Conservation (phyloP, 2,797 vertebrate species). For the Phoxinus dragarum region DNA sequence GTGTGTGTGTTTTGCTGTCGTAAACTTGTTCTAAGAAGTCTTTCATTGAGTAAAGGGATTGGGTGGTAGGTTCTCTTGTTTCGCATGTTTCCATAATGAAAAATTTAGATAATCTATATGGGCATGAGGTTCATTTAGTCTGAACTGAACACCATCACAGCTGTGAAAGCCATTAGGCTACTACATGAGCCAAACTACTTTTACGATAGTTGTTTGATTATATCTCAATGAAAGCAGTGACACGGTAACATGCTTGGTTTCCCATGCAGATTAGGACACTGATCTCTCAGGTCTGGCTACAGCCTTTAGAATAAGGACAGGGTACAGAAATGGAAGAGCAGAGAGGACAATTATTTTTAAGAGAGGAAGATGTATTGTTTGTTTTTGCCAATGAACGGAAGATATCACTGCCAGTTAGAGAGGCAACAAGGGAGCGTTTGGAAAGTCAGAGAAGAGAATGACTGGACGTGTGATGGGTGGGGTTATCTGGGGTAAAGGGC, state of each 20-base stretch:
- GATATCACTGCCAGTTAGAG: neutral
- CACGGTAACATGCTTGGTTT: constrained; percentile 10
- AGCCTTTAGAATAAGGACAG: constrained; percentile 18
- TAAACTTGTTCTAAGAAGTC: neutral
- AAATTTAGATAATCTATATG: constrained; percentile 20
- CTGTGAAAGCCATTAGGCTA: neutral
- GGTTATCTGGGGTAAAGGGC: constrained; percentile 35
- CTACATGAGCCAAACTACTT: neutral
- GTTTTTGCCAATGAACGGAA: constrained; percentile 4
- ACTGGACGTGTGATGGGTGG: neutral
- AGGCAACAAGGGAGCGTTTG: neutral
- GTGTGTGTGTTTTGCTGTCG: neutral
- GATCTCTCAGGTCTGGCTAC: constrained; percentile 14
- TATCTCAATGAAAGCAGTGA: constrained; percentile 3
- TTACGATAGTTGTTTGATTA: neutral
- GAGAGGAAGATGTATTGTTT: neutral
- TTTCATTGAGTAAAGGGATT: constrained; percentile 3
- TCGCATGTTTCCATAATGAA: constrained; percentile 15
- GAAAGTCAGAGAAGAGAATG: constrained; percentile 25
- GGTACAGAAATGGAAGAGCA: constrained; percentile 13
- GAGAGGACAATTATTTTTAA: neutral
- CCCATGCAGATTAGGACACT: constrained; percentile 16
- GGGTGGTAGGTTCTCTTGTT: constrained; percentile 5
- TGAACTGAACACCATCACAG: neutral
- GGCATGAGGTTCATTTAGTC: neutral